Evolutionary conservation across 2,113 vertebrate genomes (phyloP).

Genomic region (Toxostoma redivivum): DNA sequence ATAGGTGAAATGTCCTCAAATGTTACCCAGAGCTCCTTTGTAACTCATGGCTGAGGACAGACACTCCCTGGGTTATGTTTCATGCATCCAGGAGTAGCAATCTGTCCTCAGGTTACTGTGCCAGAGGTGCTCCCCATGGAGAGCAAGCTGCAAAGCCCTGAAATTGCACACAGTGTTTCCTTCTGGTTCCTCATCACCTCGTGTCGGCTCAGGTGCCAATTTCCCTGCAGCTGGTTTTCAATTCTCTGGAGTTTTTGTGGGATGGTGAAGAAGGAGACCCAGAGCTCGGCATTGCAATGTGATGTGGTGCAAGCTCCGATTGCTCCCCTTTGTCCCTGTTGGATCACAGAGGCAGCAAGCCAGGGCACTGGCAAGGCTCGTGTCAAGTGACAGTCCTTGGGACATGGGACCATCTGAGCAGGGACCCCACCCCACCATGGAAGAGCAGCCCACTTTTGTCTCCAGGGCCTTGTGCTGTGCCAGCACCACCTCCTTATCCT

Average conservation of each 20-base stretch:
- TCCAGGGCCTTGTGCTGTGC: background rate
- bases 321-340: fast-evolving
- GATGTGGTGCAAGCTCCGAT: background rate
- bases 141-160: background rate
- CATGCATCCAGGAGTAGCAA: fast-evolving
- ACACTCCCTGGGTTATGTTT: fast-evolving
- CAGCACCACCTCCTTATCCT: fast-evolving
- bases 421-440: fast-evolving
- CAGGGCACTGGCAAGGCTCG: background rate
- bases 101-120: background rate
- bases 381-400: background rate
- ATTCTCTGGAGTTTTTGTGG: background rate
- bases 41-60: background rate
- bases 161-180: background rate
- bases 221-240: background rate
- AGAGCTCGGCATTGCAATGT: fast-evolving
- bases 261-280: background rate
- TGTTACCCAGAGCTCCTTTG: background rate
- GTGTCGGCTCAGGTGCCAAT: fast-evolving
- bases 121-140: background rate
- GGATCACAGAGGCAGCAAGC: background rate
- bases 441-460: background rate
- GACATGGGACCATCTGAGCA: background rate
- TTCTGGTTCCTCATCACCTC: background rate
- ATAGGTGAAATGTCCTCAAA: background rate